Base-by-base conservation (phyloP, 2,113 vertebrate species). In the Lasiurus borealis region DNA sequence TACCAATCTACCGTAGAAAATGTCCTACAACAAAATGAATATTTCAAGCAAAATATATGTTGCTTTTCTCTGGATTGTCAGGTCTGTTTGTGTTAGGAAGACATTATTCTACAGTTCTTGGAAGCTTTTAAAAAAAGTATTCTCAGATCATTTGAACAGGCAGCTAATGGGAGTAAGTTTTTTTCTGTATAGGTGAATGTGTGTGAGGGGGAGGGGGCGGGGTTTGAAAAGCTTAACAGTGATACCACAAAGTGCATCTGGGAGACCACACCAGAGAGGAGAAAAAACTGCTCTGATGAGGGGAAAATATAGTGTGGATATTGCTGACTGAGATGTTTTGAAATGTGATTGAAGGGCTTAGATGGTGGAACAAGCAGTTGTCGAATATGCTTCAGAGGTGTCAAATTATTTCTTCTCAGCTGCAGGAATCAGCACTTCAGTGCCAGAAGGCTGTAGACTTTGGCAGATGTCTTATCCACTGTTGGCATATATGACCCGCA, bases 351-450 rank as follows among this genome's bases (percentile, higher is more conserved):
- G 98, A 98, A 98, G 97, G 98, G 97, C 93, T 98, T 97, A 95
- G 97, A 97, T 97, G 98, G 96, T 97, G 98, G 98, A 98, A 99
- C 98, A 99, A 99, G 98, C 76, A 97, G 97, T 98, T 99, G 99
- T 99, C 98, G 97, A 96, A 88, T 98, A 98, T 97, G 98, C 97
- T 98, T 98, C 98, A 98, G 97, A 98, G 98, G 98, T 99, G 98
- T 99, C 98, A 97, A 98, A 99, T 99, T 98, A 98, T 99, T 99
- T 97, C 98, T 98, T 98, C 98, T 99, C 98, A 98, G 98, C 98
- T 99, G 98, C 98, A 99, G 98, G 98, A 97, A 98, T 97, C 96
- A 91, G 96, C 83, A 73, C 76, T 75, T 7, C 59, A 92, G 97
- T 97, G 98, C 98, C 98, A 98, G 98, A 96, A 98, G 94, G 96